These are phyloP conservation scores for Furnarius figulus DNA, from an alignment of 2,113 vertebrate genomes.

Conservation along the genomic window DNA sequence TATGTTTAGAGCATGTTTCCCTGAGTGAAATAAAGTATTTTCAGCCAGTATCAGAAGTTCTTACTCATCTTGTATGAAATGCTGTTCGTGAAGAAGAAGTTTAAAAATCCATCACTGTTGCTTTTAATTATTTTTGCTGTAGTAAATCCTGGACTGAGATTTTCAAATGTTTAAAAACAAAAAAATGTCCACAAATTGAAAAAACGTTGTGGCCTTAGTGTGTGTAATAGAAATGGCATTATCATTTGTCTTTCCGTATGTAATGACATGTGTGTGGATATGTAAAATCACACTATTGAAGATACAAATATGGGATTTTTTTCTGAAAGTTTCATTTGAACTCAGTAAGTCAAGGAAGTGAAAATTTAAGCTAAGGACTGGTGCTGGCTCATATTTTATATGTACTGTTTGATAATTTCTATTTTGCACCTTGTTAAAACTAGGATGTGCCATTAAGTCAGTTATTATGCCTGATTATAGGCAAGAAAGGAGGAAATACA, in stretches of 20 bases:
- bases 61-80: background rate
- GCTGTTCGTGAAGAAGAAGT: background rate
- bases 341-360: background rate
- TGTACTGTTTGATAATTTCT: background rate
- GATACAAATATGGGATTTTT: background rate
- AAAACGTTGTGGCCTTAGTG: background rate
- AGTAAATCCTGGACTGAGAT: background rate
- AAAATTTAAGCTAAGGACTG: background rate
- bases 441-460: background rate
- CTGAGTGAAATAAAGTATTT: background rate
- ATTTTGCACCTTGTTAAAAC: background rate
- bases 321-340: background rate
- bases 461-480: background rate
- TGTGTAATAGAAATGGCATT: background rate
- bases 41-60: constrained; percentile 12
- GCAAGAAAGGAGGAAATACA: background rate
- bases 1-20: background rate
- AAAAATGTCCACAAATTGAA: background rate
- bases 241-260: background rate
- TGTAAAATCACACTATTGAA: background rate
- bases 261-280: background rate
- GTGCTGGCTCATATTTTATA: background rate
- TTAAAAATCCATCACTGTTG: background rate
- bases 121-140: background rate
- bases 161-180: background rate